Conservation (phyloP, 1,140 invertebrate species). For the Linepithema humile region DNA sequence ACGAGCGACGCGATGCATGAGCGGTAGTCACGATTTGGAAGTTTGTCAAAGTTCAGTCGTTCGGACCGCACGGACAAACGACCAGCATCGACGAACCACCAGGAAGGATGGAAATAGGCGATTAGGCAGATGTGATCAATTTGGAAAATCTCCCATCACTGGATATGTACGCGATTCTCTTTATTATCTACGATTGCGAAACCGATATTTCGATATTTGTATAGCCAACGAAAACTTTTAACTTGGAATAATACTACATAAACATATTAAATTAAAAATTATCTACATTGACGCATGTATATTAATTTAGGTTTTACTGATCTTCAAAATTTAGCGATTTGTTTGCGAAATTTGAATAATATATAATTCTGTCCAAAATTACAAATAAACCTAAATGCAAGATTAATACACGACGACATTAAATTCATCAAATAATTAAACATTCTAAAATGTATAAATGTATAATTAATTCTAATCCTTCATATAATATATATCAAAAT, state of each 20-base stretch:
- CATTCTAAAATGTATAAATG: not conserved
- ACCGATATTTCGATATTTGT: not conserved
- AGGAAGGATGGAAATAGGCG: slow-evolving; percentile 60
- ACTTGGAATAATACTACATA: not conserved
- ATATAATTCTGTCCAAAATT: not conserved
- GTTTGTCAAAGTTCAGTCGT: slow-evolving; percentile 55
- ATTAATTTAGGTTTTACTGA: not conserved
- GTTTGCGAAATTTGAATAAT: not conserved
- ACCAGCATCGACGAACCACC: slow-evolving; percentile 43
- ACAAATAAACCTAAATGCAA: not conserved
- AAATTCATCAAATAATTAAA: not conserved
- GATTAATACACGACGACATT: not conserved
- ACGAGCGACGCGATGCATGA: slow-evolving; percentile 46
- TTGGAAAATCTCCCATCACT: slow-evolving; percentile 21
- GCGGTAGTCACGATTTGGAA: slow-evolving; percentile 61
- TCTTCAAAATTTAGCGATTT: not conserved
- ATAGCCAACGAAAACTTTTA: not conserved
- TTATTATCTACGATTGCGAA: not conserved
- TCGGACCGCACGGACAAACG: slow-evolving; percentile 26
- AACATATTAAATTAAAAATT: not conserved
- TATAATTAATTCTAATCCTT: not conserved
- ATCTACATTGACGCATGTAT: not conserved
- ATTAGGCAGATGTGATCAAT: slow-evolving; percentile 46
- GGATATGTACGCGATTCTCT: not conserved
- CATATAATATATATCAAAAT: not conserved